Conservation (phyloP, 2,888 invertebrate genomes). For the Galeruca laticollis region DNA sequence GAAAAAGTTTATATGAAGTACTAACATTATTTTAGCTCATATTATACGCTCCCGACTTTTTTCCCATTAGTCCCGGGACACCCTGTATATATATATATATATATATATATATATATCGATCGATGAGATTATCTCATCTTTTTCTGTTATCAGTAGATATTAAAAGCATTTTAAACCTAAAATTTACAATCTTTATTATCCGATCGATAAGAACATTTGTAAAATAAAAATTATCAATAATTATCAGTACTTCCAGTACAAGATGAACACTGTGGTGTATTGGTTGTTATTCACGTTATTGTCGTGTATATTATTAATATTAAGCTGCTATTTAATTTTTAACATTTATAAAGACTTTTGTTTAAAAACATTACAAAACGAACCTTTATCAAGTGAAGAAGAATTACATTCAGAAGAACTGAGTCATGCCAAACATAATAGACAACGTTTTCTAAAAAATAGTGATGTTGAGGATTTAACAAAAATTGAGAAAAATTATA, state of each 20-base stretch:
- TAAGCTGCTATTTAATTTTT: constrained; percentile 42
- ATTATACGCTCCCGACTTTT: too few species aligned
- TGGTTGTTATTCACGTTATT: constrained; percentile 45
- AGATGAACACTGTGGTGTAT: constrained; percentile 48
- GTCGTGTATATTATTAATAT: constrained; percentile 40
- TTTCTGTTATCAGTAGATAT: constrained; percentile 1
- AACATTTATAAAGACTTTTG: constrained; percentile 39
- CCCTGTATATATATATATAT: too few species aligned
- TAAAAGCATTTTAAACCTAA: neutral
- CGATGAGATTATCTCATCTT: constrained; percentile 10
- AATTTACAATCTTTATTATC: constrained; percentile 34
- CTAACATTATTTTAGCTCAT: too few species aligned
- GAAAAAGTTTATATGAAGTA: too few species aligned
- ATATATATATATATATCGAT: neutral
- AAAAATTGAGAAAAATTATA: constrained; percentile 42
- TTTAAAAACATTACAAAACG: neutral
- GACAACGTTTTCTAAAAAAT: constrained; percentile 40
- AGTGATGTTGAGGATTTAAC: constrained; percentile 49
- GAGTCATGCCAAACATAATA: constrained; percentile 20
- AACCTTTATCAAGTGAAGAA: neutral
- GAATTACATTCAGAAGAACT: neutral
- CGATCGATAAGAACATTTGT: constrained; percentile 12
- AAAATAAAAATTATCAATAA: constrained; percentile 15
- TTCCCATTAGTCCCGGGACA: too few species aligned
- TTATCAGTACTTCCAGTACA: constrained; percentile 29